Evolutionary conservation across 2,113 vertebrate genomes (phyloP).

Genomic region (Psephotus haematonotus): DNA sequence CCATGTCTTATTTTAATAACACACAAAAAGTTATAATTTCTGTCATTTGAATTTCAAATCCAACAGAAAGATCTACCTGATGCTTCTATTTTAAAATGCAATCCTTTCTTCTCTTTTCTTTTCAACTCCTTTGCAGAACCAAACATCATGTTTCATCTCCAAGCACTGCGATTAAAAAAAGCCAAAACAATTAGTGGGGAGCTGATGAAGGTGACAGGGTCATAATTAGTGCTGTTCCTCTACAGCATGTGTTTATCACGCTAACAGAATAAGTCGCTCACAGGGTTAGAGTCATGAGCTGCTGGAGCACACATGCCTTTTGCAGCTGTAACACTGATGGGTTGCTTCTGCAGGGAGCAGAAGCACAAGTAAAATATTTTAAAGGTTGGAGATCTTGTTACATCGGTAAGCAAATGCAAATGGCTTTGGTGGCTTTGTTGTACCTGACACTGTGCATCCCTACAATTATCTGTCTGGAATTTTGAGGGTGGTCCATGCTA

Average conservation of each 20-base stretch:
- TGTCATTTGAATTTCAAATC: slow-evolving; percentile 68
- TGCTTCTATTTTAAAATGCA: slow-evolving; percentile 65
- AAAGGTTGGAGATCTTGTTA: accelerated
- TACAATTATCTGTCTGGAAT: accelerated
- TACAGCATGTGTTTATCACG: slow-evolving; percentile 57
- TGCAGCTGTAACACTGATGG: not conserved
- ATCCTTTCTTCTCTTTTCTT: slow-evolving; percentile 63
- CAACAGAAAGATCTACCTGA: slow-evolving; percentile 50
- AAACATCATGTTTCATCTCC: slow-evolving; percentile 65
- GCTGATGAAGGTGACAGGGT: slow-evolving; percentile 78
- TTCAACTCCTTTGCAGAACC: slow-evolving; percentile 54
- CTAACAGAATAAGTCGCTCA: slow-evolving; percentile 59
- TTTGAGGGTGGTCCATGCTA: not conserved
- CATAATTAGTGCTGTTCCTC: slow-evolving; percentile 76
- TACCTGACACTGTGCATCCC: not conserved
- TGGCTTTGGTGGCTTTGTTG: not conserved
- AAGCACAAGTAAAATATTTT: not conserved
- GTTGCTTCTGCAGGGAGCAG: not conserved
- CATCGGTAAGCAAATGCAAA: not conserved
- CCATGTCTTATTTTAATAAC: not conserved
- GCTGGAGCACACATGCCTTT: slow-evolving; percentile 18
- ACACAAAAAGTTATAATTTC: slow-evolving; percentile 39
- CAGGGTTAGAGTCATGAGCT: slow-evolving; percentile 52
- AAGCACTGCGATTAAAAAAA: slow-evolving; percentile 62
- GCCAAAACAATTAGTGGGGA: slow-evolving; percentile 70